Base-by-base conservation (phyloP, 1,140 invertebrate species). In the Ceratina australensis region DNA sequence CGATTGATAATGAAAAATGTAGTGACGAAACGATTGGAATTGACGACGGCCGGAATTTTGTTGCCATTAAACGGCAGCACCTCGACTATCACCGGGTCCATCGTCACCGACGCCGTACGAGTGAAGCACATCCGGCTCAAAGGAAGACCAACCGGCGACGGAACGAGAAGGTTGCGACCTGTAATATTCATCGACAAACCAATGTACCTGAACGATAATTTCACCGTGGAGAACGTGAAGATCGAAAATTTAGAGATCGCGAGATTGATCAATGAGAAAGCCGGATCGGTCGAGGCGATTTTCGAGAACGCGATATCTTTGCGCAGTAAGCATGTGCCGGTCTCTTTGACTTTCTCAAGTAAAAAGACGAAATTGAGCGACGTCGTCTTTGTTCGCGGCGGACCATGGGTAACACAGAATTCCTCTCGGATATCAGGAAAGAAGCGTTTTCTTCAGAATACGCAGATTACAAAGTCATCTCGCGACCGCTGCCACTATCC, bases 41-140 rank as follows among this genome's bases (percentile, higher is more conserved):
- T 87, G 20, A 67, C 20, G 0, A 22, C 75, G 0, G 78, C 72
- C 13, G 73, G 79, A 26, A 63, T 84, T 50, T 80, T 90, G 10
- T 75, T 90, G 4, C 86, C 88, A 10, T 22, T 87, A 22, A 81
- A 89, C 52, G 81, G 84, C 2, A 20, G 67, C 18, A 24, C 33
- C 0, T 67, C 72, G 3, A 67, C n/a, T 4, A 84, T 89, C 67
- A 77, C 52, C 8, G 84, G 85, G 10, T 80, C 71, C 0, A 64
- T 89, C 18, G 86, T 61, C 13, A 82, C 81, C 18, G 42, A 78
- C 3, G 86, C 82, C 74, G 33, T 86, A 15, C 80, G 49, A 72
- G 2, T 90, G 0, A 82, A 74, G 20, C 63, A 74, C 12, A 49
- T 89, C 28, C 1, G 78, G n/a, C 26, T 84, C 8, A 57, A 59